phyloP scores from a whole-genome alignment of 2,888 invertebrate species.

The Aporophyla nigra region DNA sequence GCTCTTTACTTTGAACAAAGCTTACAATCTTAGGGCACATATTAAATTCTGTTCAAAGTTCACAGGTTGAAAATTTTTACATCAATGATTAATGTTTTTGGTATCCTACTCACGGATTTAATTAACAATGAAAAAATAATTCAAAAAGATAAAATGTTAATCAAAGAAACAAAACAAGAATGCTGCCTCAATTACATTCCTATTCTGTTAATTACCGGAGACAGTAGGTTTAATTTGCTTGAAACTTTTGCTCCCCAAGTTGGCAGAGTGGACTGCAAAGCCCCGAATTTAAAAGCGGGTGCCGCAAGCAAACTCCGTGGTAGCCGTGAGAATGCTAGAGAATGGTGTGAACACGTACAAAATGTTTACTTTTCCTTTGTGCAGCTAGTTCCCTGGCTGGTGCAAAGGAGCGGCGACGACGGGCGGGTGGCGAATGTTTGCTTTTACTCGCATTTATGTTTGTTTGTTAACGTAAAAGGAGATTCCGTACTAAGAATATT shows the following conservation, averaged over 20 bases:
- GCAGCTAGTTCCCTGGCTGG: conserved; percentile 66
- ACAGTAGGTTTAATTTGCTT: conserved; percentile 59
- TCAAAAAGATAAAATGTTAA: conserved; percentile 18
- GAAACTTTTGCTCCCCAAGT: conserved; percentile 59
- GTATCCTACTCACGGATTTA: not conserved
- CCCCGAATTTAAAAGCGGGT: conserved; percentile 65
- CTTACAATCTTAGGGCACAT: not conserved
- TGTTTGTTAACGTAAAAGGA: conserved; percentile 56
- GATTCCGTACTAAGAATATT: conserved; percentile 34
- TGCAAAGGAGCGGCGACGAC: conserved; percentile 45
- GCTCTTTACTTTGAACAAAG: not conserved
- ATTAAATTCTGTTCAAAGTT: not conserved
- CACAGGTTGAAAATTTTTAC: not conserved
- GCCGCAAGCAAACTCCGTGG: conserved; percentile 68
- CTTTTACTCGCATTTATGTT: conserved; percentile 52
- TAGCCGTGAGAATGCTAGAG: conserved; percentile 71
- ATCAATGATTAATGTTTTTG: not conserved
- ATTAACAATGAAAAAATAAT: not conserved
- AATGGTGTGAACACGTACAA: conserved; percentile 76
- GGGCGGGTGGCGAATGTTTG: conserved; percentile 56
- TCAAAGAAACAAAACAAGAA: conserved; percentile 25
- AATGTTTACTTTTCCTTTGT: conserved; percentile 76
- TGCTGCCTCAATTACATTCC: conserved; percentile 12
- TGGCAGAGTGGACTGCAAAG: conserved; percentile 62
- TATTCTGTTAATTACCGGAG: conserved; percentile 54